A percentile compares a stretch with the other conserved stretches of the same genome.
Conservation (phyloP, 2,797 vertebrate genomes). For the Schizothorax lantsangensis region DNA sequence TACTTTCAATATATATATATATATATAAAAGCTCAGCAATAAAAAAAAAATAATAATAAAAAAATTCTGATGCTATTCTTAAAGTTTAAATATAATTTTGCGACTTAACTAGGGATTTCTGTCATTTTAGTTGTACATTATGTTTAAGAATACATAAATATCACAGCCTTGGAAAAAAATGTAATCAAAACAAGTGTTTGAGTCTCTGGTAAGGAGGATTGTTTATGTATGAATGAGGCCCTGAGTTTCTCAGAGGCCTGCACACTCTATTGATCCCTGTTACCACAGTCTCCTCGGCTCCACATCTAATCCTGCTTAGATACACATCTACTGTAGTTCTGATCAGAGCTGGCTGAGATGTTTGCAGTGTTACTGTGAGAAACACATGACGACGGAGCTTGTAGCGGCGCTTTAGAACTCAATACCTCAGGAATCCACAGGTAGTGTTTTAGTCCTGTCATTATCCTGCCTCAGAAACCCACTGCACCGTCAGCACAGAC, state of each 20-base stretch:
- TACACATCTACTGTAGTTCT: slow-evolving; percentile 48
- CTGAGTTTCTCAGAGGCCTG: slow-evolving; percentile 25
- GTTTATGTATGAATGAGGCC: slow-evolving; percentile 23
- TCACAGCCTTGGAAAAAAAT: neutral
- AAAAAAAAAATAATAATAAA: neutral
- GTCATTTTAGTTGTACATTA: neutral
- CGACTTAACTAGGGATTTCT: neutral
- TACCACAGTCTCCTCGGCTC: slow-evolving; percentile 30
- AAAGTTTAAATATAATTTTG: slow-evolving; percentile 1
- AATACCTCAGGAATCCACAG: slow-evolving; percentile 67
- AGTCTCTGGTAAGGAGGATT: slow-evolving; percentile 9
- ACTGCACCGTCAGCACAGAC: slow-evolving; percentile 58
- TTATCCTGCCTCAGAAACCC: slow-evolving; percentile 46
- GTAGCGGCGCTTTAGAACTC: slow-evolving; percentile 62
- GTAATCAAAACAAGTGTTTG: neutral
- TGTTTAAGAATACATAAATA: slow-evolving; percentile 30
- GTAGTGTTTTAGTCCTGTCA: slow-evolving; percentile 59
- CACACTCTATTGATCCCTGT: slow-evolving; percentile 34
- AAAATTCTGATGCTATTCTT: neutral
- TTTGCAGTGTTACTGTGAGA: slow-evolving; percentile 40
- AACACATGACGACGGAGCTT: slow-evolving; percentile 51
- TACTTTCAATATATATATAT: neutral
- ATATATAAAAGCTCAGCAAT: neutral
- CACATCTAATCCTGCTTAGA: slow-evolving; percentile 37
- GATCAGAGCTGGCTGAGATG: slow-evolving; percentile 48